Evolutionary conservation across 2,113 vertebrate genomes (phyloP).

Genomic region (Clarias gariepinus): DNA sequence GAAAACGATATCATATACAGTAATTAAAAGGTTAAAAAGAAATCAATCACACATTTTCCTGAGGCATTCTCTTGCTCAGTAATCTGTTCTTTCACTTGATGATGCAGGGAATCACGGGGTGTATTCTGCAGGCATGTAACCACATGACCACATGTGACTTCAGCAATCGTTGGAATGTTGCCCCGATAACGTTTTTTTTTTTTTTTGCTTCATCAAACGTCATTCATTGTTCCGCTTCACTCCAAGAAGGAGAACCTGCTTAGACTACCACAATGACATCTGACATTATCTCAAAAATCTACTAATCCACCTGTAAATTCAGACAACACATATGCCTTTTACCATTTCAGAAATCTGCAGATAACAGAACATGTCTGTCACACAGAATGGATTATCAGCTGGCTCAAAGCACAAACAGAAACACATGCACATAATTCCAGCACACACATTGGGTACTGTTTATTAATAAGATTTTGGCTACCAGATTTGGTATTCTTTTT

Average conservation of each 20-base stretch:
- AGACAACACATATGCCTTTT: neutral
- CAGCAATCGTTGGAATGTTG: slow-evolving; percentile 53
- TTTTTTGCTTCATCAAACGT: slow-evolving; percentile 53
- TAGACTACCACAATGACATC: slow-evolving; percentile 20
- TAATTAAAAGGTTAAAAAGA: neutral
- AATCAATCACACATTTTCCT: neutral
- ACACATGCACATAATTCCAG: neutral
- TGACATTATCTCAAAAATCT: slow-evolving; percentile 7
- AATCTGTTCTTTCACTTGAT: slow-evolving; percentile 32
- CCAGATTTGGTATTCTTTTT: neutral
- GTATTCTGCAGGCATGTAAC: slow-evolving; percentile 40
- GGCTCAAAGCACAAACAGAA: neutral
- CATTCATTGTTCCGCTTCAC: slow-evolving; percentile 55
- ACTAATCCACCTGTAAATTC: neutral
- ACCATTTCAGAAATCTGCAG: slow-evolving; percentile 22
- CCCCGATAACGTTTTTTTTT: slow-evolving; percentile 67
- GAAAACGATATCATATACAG: neutral
- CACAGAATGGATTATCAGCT: slow-evolving; percentile 1
- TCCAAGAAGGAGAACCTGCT: neutral
- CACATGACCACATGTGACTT: slow-evolving; percentile 55
- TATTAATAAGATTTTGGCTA: neutral
- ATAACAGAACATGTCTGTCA: slow-evolving; percentile 29
- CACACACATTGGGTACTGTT: neutral
- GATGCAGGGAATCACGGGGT: slow-evolving; percentile 56
- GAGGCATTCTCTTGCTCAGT: neutral